Evolutionary conservation across 2,888 invertebrate genomes (phyloP), one percentile per base, ranked within the genome.

Genomic region (Perizoma flavofasciatum): DNA sequence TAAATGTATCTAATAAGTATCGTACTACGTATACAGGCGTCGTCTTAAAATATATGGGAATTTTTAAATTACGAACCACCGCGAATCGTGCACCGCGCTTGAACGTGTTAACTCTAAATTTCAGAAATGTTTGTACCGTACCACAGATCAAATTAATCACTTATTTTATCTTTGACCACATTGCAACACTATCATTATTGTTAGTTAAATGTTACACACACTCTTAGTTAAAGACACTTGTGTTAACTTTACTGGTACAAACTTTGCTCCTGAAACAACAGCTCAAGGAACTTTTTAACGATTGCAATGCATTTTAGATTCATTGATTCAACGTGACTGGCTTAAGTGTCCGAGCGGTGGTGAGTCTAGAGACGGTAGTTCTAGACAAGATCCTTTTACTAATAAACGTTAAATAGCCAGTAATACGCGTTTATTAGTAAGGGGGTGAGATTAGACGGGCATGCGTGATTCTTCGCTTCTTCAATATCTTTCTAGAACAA

Each of bases 281-380:
- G 59, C 59, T 54, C 56, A 69, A 61, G 61, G 56, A 68, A 61
- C 53, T 63, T 70, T 67, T 69, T 75, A 73, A 73, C 71, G 65
- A 69, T 71, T 74, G 61, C 66, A 76, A 79, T 82, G 69, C 80
- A 82, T 90, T 90, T 89, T 90, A 92, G 92, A 92, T 92, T 89
- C 90, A 88, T 90, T 92, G 88, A 86, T 85, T 81, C 92, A 91
- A 78, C 92, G 91, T 82, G 90, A 90, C 83, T 92, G 91, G 92
- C 91, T 91, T 78, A 89, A 91, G 84, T 81, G 89, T 83, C 91
- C 88, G 85, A 90, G 88, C 79, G 92, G 88, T 82, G 92, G 92
- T 92, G 88, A 92, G 92, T 92, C 89, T 91, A 91, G 89, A 85
- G 77, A 74, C 65, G 79, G 83, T 91, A 91, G 90, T 77, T 83